A percentile compares a stretch with the other conserved stretches of the same genome.
Conservation (phyloP, 2,113 vertebrate genomes). For the Falcunculus frontatus region DNA sequence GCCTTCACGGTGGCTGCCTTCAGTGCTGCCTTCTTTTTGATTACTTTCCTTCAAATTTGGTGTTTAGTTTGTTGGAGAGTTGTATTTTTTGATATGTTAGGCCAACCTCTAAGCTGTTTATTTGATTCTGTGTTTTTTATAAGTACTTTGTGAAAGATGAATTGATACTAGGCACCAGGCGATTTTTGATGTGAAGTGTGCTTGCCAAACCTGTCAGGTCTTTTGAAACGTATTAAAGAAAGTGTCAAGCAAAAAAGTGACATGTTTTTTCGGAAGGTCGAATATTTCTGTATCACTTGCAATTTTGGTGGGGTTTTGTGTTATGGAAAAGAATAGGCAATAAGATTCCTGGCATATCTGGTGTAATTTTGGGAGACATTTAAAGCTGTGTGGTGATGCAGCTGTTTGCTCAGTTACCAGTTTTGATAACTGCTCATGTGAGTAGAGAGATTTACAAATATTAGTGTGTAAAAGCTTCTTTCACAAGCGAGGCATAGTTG, state of each 20-base stretch:
- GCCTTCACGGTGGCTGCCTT: neutral
- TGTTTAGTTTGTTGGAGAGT: neutral
- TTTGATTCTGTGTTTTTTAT: neutral
- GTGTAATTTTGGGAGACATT: neutral
- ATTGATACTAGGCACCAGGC: neutral
- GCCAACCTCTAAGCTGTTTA: neutral
- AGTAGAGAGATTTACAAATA: neutral
- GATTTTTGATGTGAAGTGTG: neutral
- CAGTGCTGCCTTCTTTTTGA: neutral
- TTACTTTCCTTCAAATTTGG: neutral
- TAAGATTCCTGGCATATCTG: neutral
- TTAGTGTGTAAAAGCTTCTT: neutral
- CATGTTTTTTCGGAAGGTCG: neutral
- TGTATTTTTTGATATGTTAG: neutral
- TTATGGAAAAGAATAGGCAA: neutral
- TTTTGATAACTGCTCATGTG: neutral
- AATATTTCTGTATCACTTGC: neutral
- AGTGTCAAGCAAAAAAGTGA: neutral
- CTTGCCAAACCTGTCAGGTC: neutral
- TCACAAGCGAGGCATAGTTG: neutral
- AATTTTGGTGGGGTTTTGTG: neutral
- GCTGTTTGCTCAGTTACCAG: neutral
- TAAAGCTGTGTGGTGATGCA: neutral
- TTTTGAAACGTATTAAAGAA: neutral
- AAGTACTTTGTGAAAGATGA: neutral